Evolutionary conservation across 2,113 vertebrate genomes (phyloP).

Genomic region (Rhinoderma darwinii): DNA sequence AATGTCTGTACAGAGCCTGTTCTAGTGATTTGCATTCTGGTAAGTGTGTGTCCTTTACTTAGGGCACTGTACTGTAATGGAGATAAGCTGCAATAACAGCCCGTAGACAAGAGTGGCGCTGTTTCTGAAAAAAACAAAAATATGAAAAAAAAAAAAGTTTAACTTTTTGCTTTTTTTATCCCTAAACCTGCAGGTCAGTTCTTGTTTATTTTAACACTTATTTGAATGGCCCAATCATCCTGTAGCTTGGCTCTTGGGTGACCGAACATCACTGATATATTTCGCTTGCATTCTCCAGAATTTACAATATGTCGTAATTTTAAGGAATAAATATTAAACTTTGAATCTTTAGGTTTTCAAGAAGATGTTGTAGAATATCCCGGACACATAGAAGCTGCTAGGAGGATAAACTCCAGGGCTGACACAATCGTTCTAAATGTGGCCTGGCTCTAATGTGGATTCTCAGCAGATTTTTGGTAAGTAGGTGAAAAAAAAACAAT

Average conservation of each 20-base stretch:
- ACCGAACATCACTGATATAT: neutral
- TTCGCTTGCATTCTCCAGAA: neutral
- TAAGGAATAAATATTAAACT: no score
- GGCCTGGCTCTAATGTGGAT: neutral
- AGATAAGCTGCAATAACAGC: neutral
- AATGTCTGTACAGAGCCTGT: neutral
- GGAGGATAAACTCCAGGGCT: neutral
- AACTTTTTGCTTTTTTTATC: no score
- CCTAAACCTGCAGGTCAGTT: neutral
- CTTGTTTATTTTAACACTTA: no score
- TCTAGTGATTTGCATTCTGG: neutral
- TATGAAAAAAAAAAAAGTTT: no score
- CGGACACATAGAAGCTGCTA: neutral
- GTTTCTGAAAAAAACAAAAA: no score
- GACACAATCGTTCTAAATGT: no score
- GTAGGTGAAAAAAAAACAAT: slow-evolving; percentile 23
- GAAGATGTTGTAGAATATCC: neutral
- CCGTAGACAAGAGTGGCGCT: no score
- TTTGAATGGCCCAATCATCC: no score
- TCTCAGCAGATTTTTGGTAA: slow-evolving; percentile 21
- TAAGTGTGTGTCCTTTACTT: neutral
- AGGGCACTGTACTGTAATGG: neutral
- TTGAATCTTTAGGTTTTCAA: neutral
- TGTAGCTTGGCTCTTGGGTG: no score
- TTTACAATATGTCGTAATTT: neutral